Percentiles rank a stretch among this genome's conserved stretches.
phyloP scores from a whole-genome alignment of 1,140 invertebrate species.

The Drosophila bifasciata region DNA sequence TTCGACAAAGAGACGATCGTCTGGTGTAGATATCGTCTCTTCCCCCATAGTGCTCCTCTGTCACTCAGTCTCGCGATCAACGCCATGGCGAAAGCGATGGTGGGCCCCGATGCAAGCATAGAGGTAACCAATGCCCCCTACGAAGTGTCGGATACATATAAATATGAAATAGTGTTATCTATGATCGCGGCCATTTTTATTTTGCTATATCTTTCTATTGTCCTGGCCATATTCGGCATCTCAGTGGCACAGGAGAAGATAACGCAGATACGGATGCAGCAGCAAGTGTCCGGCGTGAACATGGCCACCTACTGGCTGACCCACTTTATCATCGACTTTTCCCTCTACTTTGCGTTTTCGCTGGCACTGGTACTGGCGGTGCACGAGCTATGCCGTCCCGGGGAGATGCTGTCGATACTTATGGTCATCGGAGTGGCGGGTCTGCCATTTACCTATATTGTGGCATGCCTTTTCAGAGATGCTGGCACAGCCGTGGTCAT shows the following conservation, averaged over 20 bases:
- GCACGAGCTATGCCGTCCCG: neutral
- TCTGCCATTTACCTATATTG: constrained; percentile 5
- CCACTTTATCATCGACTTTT: constrained; percentile 14
- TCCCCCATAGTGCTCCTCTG: constrained; percentile 87
- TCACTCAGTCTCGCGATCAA: constrained; percentile 86
- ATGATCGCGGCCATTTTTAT: neutral
- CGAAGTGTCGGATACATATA: too few species aligned
- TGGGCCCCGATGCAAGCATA: neutral
- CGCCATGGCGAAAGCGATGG: constrained; percentile 76
- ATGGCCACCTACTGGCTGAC: constrained; percentile 28
- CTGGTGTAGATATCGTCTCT: constrained; percentile 48
- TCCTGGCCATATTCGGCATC: neutral
- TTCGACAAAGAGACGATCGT: too few species aligned
- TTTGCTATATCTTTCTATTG: neutral
- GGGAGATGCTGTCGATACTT: constrained; percentile 1
- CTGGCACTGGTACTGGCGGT: constrained; percentile 1
- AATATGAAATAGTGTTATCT: too few species aligned
- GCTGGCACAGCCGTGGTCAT: too few species aligned
- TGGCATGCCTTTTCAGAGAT: neutral
- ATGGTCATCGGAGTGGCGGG: constrained; percentile 1
- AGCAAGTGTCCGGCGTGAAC: constrained; percentile 20
- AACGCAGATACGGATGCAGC: constrained; percentile 23
- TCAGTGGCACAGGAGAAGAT: neutral
- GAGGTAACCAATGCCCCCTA: constrained; percentile 4
- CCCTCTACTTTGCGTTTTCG: neutral